A percentile compares a stretch with the other conserved stretches of the same genome.
These are phyloP conservation scores for Mico argentatus DNA, from an alignment of 2,797 vertebrate species.

Conservation along the genomic window DNA sequence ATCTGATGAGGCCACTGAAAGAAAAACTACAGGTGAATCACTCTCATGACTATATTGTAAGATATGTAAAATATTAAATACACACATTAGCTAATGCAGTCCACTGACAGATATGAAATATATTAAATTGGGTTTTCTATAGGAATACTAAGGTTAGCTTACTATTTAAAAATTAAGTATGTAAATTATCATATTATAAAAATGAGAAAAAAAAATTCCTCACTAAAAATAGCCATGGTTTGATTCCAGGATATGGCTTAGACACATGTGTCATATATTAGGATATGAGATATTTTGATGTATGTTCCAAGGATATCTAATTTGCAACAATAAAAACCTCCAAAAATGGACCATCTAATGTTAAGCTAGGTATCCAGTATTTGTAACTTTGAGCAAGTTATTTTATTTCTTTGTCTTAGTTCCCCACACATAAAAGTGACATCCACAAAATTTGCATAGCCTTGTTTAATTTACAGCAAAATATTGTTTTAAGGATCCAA, in stretches of 20 bases:
- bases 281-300: neutral
- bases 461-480: neutral
- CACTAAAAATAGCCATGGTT: neutral
- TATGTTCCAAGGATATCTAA: neutral
- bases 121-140: neutral
- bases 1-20: neutral
- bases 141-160: neutral
- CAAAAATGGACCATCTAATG: neutral
- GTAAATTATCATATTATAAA: neutral
- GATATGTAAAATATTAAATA: neutral
- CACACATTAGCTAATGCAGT: neutral
- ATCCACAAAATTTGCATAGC: neutral
- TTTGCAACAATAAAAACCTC: neutral
- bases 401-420: neutral
- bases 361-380: neutral
- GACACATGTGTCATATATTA: neutral
- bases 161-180: constrained; percentile 19
- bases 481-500: neutral
- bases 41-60: neutral
- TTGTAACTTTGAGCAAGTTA: neutral
- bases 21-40: neutral
- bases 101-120: neutral
- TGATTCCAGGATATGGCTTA: neutral
- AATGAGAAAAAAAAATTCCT: neutral
- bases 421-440: neutral